Base-by-base conservation (phyloP, 2,113 vertebrate species). In the Pleuronectes platessa region DNA sequence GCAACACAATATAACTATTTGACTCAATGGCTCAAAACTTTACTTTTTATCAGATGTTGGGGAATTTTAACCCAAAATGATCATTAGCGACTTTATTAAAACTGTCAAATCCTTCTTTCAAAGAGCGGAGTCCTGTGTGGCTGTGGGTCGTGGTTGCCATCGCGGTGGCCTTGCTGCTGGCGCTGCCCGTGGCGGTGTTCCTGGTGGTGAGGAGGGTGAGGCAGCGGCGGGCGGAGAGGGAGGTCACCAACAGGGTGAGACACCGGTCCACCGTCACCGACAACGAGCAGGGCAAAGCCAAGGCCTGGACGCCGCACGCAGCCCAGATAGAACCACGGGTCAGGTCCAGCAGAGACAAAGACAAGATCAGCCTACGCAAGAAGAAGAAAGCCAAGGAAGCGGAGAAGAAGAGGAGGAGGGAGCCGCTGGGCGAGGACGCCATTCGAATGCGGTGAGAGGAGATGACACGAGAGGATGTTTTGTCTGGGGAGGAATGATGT, bases 351-450 rank as follows among this genome's bases (percentile, higher is more conserved):
- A 71, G 88, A 54, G 93, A 93, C 59, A 93, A 87, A 0, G 93
- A 93, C 8, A 92, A 87, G 83, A 82, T 86, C 59, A 84, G 89
- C 55, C 35, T 87, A 59, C 93, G 83, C 83, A 93, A 94, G 37
- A 94, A 93, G 88, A 94, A 93, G 86, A 94, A 93, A 74, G 92
- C 84, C 1, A 94, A 94, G 84, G 94, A 95, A 40, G 84, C 68
- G 0, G 94, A 89, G 80, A 97, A 55, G 86, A 95, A 40, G 93
- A 93, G 94, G 31, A 83, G 96, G 23, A 91, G 93, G 68, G 96
- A 97, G 14, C 96, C 96, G 0, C 89, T 97, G n/a, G 96, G 96
- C 13, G 95, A 97, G 91, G 96, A 97, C 35, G 94, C 95, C 68
- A 95, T 97, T 0, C 79, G 94, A 14, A 95, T 97, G 89, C 89